Evolutionary conservation across 2,888 invertebrate species (phyloP), one percentile per base, ranked within the genome.

Genomic region (Branchipolynoe longqiensis): DNA sequence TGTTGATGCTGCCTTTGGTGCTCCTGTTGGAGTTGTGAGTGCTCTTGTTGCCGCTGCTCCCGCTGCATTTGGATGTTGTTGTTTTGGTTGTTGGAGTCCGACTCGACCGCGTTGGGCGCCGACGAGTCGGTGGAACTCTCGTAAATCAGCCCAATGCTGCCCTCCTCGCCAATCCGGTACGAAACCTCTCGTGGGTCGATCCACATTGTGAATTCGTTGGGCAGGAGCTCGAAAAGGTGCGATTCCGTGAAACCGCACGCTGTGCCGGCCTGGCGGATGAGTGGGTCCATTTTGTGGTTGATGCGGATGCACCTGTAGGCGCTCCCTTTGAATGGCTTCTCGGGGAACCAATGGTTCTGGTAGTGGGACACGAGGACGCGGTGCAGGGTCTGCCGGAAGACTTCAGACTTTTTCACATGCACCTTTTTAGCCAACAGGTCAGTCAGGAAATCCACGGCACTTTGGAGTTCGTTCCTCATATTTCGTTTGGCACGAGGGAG

Each of bases 141-240:
- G 83, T 82, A 95, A 12, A 95, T 92, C 0, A 95, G 95, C 88
- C 95, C 95, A 88, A 95, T 95, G 89, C 95, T 95, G 36, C 95
- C 95, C 90, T 95, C 95, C 91, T 96, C 95, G 36, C 95, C 95
- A 90, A 96, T 95, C 90, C 96, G 93, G 92, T 95, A 96, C 18
- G 95, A 95, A 12, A 96, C 96, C 94, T 96, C 96, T 89, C 95
- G 94, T 0, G 96, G 96, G 92, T 96, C 96, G 88, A 96, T 96
- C 96, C 96, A 96, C 94, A 96, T 95, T 41, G 96, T 96, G 25
- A 96, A 94, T 94, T 96, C 96, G 90, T 95, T 95, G 38, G 96
- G 96, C 88, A 96, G 95, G 85, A 95, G 90, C 81, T 95, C 95
- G 86, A 96, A 94, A 89, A 95, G 94, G 87, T 95, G 94, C 6